Conservation (phyloP, 2,113 vertebrate genomes). For the Anarrhichthys ocellatus region DNA sequence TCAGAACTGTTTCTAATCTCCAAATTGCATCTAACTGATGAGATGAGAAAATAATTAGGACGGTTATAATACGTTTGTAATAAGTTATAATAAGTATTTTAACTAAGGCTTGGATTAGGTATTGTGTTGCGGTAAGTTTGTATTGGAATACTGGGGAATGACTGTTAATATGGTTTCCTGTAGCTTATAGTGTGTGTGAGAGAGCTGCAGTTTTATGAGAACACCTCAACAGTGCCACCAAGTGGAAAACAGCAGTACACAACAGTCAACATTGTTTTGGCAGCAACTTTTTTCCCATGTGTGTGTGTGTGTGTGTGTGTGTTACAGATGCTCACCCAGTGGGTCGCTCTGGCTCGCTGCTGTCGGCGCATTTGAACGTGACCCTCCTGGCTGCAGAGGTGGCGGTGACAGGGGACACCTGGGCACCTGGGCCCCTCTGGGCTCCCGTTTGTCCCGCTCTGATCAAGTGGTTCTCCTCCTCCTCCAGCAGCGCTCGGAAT, state of each 20-base stretch:
- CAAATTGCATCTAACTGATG: not conserved
- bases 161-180: not conserved
- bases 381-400: constrained; percentile 80
- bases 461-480: constrained; percentile 85
- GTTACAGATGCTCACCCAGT: constrained; percentile 69
- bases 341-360: constrained; percentile 79
- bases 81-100: not conserved
- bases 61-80: not conserved
- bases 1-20: not conserved
- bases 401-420: constrained; percentile 60
- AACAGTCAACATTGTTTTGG: not conserved
- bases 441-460: constrained; percentile 68
- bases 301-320: not conserved
- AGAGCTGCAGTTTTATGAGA: not conserved
- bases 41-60: not conserved
- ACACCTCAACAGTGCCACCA: constrained; percentile 73
- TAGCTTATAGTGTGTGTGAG: constrained; percentile 5
- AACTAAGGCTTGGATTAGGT: not conserved
- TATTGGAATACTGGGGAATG: not conserved
- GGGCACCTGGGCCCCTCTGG: constrained; percentile 70
- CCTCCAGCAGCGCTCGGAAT: constrained; percentile 88
- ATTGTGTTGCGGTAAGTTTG: not conserved
- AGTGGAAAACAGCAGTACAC: constrained; percentile 57
- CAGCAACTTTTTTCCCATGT: not conserved
- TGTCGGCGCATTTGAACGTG: constrained; percentile 84